These are phyloP conservation scores for Centroberyx gerrardi DNA, from an alignment of 2,797 vertebrate species.

Conservation along the genomic window DNA sequence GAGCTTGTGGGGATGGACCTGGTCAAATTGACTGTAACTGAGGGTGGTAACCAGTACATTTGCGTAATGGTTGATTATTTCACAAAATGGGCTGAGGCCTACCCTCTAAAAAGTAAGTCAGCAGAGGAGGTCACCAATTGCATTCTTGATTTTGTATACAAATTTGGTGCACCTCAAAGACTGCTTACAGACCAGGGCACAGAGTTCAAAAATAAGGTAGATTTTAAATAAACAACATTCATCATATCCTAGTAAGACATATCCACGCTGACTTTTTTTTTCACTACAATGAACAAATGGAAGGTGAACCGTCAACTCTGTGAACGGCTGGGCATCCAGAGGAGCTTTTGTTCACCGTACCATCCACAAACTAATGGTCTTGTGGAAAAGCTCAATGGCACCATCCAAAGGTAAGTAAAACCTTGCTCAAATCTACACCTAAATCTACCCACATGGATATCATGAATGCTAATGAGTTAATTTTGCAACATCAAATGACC, in stretches of 20 bases:
- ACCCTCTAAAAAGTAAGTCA: background rate
- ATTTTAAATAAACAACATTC: background rate
- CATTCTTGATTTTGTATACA: slow-evolving; percentile 5
- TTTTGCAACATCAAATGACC: background rate
- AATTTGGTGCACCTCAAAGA: slow-evolving; percentile 12
- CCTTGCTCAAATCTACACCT: too few relatives aligned
- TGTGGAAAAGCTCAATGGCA: slow-evolving; percentile 1
- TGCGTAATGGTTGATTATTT: slow-evolving; percentile 16
- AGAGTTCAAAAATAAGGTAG: slow-evolving; percentile 8
- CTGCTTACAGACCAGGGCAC: background rate
- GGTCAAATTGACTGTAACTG: background rate
- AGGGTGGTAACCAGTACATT: slow-evolving; percentile 3
- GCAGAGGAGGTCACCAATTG: slow-evolving; percentile 1
- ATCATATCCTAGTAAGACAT: background rate
- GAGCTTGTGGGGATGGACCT: background rate
- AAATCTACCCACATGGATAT: background rate
- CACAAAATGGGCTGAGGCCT: slow-evolving; percentile 2
- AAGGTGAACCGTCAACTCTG: background rate
- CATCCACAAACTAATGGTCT: slow-evolving; percentile 10
- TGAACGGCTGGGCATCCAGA: background rate
- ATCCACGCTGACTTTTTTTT: background rate
- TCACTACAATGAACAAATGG: background rate
- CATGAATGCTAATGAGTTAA: background rate
- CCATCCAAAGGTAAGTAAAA: background rate
- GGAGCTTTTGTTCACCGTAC: background rate